phyloP scores from a whole-genome alignment of 1,140 invertebrate genomes.

The Contarinia nasturtii region DNA sequence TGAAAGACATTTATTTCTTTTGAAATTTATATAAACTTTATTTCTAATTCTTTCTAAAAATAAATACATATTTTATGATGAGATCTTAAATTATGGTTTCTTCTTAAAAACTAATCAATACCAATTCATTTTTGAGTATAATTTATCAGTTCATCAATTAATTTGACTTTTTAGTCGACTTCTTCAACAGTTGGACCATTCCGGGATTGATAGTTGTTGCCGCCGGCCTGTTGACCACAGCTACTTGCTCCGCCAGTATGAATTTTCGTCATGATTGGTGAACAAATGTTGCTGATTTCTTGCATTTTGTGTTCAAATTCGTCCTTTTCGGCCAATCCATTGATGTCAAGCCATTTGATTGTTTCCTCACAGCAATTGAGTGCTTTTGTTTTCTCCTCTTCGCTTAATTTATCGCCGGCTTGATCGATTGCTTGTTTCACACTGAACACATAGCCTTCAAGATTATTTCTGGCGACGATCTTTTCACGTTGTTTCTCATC shows the following conservation, averaged over 20 bases:
- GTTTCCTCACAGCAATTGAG: conserved; percentile 33
- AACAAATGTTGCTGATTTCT: conserved; percentile 46
- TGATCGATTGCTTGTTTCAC: too few species aligned
- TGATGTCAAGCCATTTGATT: conserved; percentile 35
- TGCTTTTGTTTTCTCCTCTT: conserved; percentile 37
- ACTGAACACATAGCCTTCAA: conserved; percentile 69
- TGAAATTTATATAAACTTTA: too few species aligned
- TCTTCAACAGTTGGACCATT: conserved; percentile 16
- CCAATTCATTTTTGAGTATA: too few species aligned
- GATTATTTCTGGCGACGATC: conserved; percentile 51
- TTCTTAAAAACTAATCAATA: too few species aligned
- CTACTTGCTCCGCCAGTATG: conserved; percentile 25
- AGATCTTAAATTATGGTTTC: too few species aligned
- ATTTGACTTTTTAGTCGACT: conserved; percentile 12
- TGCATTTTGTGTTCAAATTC: too few species aligned
- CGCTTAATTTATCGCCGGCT: conserved; percentile 38
- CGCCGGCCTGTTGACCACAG: conserved; percentile 19
- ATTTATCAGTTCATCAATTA: too few species aligned
- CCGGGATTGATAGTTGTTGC: conserved; percentile 4
- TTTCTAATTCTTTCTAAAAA: too few species aligned
- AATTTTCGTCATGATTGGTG: conserved; percentile 56
- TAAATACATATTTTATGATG: too few species aligned
- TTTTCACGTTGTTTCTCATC: conserved; percentile 43
- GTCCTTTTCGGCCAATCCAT: conserved; percentile 55
- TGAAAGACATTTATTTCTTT: too few species aligned